Conservation (phyloP, 1,140 invertebrate species). For the Amphibalanus amphitrite region DNA sequence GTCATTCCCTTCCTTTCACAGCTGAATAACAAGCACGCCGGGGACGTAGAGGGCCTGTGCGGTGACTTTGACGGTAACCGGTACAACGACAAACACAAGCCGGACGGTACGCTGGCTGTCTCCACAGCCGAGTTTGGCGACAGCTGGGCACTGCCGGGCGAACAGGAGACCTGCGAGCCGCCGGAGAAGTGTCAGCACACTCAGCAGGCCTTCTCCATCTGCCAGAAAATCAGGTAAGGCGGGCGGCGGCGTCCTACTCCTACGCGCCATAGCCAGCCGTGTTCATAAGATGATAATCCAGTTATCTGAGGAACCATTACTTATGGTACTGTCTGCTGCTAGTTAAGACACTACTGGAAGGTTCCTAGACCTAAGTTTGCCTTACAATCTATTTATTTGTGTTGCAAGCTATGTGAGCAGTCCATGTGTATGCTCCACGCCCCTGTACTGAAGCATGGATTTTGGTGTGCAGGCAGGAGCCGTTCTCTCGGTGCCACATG, state of each 20-base stretch:
- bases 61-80: conserved; percentile 48
- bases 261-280: too few relatives aligned
- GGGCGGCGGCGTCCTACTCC: too few relatives aligned
- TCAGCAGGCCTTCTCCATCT: conserved; percentile 44
- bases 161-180: conserved; percentile 32
- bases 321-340: too few relatives aligned
- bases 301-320: too few relatives aligned
- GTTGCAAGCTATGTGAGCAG: too few relatives aligned
- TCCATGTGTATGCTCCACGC: too few relatives aligned
- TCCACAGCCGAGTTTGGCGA: conserved; percentile 50
- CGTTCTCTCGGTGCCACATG: conserved; percentile 38
- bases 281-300: too few relatives aligned
- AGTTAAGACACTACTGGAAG: too few relatives aligned
- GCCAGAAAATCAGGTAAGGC: conserved; percentile 29
- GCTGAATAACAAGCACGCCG: conserved; percentile 33
- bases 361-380: too few relatives aligned
- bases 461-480: conserved; percentile 35
- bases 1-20: too few relatives aligned
- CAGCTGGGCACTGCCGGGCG: conserved; percentile 42
- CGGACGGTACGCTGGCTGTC: conserved; percentile 40
- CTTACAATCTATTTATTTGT: too few relatives aligned
- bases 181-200: conserved; percentile 33
- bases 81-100: conserved; percentile 47
- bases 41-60: conserved; percentile 53
- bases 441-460: too few relatives aligned